Evolutionary conservation across 2,888 invertebrate genomes (phyloP), one percentile per base, ranked within the genome.

Genomic region (Sycophila texana): DNA sequence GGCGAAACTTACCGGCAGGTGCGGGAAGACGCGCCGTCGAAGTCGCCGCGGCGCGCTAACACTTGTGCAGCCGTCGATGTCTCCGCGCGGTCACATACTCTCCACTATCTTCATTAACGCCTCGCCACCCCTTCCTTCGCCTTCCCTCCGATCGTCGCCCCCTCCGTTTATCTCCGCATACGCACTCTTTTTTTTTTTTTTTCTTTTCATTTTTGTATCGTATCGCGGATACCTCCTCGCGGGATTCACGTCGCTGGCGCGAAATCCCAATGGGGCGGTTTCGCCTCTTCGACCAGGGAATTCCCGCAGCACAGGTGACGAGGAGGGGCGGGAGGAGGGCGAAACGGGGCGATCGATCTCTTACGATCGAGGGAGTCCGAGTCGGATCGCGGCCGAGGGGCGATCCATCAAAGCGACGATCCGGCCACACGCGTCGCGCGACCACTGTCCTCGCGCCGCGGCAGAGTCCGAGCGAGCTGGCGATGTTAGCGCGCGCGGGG

Each of bases 21-120:
- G 72, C 70, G 26, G 47, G 30, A 30, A 57, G 57, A 3, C 26
- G 55, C 55, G 20, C 39, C 66, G 51, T 61, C 39, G 74, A 65
- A 49, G 13, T 66, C 74, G 39, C 55, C 20, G 14, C 13, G 12
- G 10, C 7, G 22, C 7, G 18, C 12, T 7, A 5, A 65, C 72
- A 72, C 70, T 65, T 65, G 53, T 77, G 74, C 77, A 73, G 80
- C 53, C 80, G 55, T 80, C 73, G 80, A 77, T 80, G 80, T 80
- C 80, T 80, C 80, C 77, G n/a, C 66, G 12, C n/a, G 7, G 74
- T 4, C 39, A 39, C 39, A 39, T 7, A 39, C 7, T 26, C 39
- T 26, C 26, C 77, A 77, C 77, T 77, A 77, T 71, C 71, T 77
- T 71, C 77, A 71, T 77, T 65, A 68, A 71, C 61, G 73, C 51